Evolutionary conservation across 2,888 invertebrate species (phyloP).

Genomic region (Eupithecia abbreviata): DNA sequence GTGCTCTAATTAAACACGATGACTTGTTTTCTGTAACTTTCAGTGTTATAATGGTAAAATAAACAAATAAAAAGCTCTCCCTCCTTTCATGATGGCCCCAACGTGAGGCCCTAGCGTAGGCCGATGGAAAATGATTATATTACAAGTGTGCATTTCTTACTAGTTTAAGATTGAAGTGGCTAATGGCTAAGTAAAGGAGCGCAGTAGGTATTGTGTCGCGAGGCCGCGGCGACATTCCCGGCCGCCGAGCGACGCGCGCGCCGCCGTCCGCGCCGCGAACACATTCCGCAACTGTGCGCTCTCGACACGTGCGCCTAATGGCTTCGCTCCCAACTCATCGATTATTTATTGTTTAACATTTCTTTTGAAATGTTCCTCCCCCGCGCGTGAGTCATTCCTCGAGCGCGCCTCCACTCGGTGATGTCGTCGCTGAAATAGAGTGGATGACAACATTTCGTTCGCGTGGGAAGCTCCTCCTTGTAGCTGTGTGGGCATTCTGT

Average conservation of each 20-base stretch:
- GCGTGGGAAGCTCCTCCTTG: not conserved
- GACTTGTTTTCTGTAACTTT: not conserved
- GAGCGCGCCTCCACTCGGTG: slow-evolving; percentile 17
- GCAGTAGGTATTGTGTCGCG: too few relatives aligned
- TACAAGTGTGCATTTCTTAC: not conserved
- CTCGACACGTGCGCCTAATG: slow-evolving; percentile 32
- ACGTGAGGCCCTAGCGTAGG: not conserved
- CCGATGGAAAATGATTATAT: not conserved
- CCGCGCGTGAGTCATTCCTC: slow-evolving; percentile 45
- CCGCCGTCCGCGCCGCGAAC: slow-evolving; percentile 17
- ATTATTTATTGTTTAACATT: slow-evolving; percentile 52
- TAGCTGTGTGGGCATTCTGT: not conserved
- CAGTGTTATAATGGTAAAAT: not conserved
- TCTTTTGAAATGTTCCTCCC: slow-evolving; percentile 42
- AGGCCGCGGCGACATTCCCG: not conserved
- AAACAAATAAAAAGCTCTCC: too few relatives aligned
- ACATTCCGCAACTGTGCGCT: slow-evolving; percentile 28
- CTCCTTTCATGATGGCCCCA: not conserved
- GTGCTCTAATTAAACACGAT: too few relatives aligned
- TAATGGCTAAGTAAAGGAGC: too few relatives aligned
- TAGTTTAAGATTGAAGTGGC: too few relatives aligned
- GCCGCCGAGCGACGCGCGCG: slow-evolving; percentile 10
- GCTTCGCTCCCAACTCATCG: slow-evolving; percentile 48
- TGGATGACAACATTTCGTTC: slow-evolving; percentile 14
- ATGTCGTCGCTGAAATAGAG: slow-evolving; percentile 16